Conservation (phyloP, 2,113 vertebrate genomes). For the Gallinago jamesoni region DNA sequence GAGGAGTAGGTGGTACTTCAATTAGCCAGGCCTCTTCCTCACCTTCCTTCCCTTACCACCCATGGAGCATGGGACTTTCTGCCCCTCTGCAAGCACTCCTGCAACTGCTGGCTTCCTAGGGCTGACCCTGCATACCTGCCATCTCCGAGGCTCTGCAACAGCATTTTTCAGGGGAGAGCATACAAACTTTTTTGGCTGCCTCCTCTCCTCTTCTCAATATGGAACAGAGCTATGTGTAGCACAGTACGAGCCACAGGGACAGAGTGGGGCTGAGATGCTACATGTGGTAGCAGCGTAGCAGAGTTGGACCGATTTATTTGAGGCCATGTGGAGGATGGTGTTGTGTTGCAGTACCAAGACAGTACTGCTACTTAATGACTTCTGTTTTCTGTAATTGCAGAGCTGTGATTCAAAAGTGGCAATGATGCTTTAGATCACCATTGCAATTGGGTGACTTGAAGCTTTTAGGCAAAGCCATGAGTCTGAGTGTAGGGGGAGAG, state of each 20-base stretch:
- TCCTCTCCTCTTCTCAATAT: background rate
- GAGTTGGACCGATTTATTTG: accelerated
- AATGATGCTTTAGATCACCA: accelerated
- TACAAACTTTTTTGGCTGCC: accelerated
- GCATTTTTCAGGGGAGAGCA: background rate
- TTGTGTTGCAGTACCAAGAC: background rate
- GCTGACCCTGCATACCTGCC: too few relatives aligned
- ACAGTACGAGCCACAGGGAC: accelerated
- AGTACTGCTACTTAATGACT: background rate
- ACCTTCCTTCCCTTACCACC: background rate
- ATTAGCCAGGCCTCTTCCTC: background rate
- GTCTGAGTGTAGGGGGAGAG: background rate
- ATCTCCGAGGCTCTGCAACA: background rate
- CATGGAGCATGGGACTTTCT: background rate
- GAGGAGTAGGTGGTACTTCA: background rate
- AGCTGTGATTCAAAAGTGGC: background rate
- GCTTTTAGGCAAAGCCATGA: background rate
- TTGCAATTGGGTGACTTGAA: background rate
- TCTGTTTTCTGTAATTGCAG: background rate
- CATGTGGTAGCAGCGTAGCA: background rate
- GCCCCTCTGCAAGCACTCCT: background rate
- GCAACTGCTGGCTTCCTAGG: background rate
- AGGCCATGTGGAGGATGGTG: accelerated
- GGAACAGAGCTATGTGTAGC: background rate
- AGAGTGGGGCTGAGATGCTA: background rate